Evolutionary conservation across 2,113 vertebrate species (phyloP), one percentile per base, ranked within the genome.

Genomic region (Nycticryphes semicollaris): DNA sequence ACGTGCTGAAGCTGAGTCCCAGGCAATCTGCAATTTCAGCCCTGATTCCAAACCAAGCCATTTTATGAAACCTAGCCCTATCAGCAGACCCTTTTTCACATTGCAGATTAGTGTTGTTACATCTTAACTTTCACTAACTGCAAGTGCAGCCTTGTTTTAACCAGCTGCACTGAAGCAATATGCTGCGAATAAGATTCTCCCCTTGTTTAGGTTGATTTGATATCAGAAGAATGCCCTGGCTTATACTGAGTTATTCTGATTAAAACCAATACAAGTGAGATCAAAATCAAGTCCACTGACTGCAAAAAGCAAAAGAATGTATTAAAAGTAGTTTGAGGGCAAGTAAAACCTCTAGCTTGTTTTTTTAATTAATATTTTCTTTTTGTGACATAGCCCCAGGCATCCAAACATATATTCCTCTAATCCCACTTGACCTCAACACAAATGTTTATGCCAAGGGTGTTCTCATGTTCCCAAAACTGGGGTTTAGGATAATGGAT

Each of bases 341-440:
- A 94, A 89, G 63, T 80, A 91, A 95, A 96, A 96, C 70, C 89
- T 95, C 91, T 93, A 90, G 91, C 70, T 94, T 96, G 96, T 95
- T 96, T 96, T 96, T 96, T 96, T 96, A 97, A 97, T 97, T 96
- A 96, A 95, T 97, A 94, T 94, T 97, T 97, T 93, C 91, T 96
- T 95, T 94, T 85, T 96, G 93, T 85, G 70, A 94, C 56, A 76
- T 85, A 93, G 89, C 96, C 91, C 7, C 81, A 80, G 93, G 96
- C 91, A 90, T 85, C 80, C 95, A 97, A 94, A 94, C 93, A 94
- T 89, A 95, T 96, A 95, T 94, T 96, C 94, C 73, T 92, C 96
- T 96, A 97, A 96, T 97, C 96, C 96, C 96, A 95, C 95, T 97
- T 97, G 96, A 97, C 95, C 96, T 96, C 87, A 94, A 89, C 96